A percentile compares a stretch with the other conserved stretches of the same genome.
Evolutionary conservation across 2,797 vertebrate genomes (phyloP).

Genomic region (Babyrousa celebensis): DNA sequence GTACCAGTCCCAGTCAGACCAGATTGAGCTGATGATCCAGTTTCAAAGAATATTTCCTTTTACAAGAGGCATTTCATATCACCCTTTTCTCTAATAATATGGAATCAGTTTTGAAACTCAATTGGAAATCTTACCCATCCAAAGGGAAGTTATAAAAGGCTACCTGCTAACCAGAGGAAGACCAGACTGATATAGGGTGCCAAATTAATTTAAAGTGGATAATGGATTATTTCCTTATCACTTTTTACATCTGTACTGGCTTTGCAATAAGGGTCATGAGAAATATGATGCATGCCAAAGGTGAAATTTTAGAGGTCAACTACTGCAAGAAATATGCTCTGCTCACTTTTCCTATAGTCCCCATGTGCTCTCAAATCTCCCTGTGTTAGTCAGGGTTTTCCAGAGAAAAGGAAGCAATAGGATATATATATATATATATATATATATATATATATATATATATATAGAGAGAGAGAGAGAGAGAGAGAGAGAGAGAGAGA

Average conservation of each 20-base stretch:
- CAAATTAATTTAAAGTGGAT: not conserved
- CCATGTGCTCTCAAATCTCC: not conserved
- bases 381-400: not conserved
- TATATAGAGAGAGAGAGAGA: not conserved
- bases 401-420: not conserved
- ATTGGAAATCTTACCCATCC: not conserved
- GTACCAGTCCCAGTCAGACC: not conserved
- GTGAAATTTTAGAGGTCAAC: not conserved
- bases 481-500: not conserved
- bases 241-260: not conserved
- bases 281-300: not conserved
- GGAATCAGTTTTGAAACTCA: slow-evolving; percentile 3
- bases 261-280: not conserved
- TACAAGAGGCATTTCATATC: not conserved
- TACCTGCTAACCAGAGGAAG: not conserved
- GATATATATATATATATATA: not conserved
- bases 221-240: not conserved
- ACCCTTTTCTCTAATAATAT: not conserved
- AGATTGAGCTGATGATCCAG: not conserved
- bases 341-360: not conserved
- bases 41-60: slow-evolving; percentile 59
- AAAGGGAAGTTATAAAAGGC: not conserved
- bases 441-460: not conserved
- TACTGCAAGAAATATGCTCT: not conserved
- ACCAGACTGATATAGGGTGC: not conserved